Percentiles rank a stretch among this genome's conserved stretches.
Conservation (phyloP, 2,113 vertebrate species). For the Leucosticte australis region DNA sequence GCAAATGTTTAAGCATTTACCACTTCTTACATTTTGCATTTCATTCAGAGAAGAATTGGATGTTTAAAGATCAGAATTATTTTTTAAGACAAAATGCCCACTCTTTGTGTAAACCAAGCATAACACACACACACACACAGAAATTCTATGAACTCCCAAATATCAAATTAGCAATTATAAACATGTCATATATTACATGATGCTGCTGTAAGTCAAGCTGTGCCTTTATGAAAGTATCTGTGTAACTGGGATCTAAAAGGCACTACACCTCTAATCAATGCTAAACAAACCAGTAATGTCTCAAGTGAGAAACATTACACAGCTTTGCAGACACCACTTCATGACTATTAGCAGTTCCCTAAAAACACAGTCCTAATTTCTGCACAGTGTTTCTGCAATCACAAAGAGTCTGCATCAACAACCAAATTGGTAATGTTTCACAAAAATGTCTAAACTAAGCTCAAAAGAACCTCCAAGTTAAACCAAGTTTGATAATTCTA, state of each 20-base stretch:
- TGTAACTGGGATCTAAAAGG: neutral
- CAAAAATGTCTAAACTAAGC: neutral
- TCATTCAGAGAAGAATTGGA: slow-evolving; percentile 16
- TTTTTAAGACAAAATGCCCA: slow-evolving; percentile 1
- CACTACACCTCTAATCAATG: neutral
- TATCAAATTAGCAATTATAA: neutral
- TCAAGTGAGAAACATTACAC: neutral
- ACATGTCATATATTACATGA: neutral
- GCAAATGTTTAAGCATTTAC: slow-evolving; percentile 16
- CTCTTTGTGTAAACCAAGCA: slow-evolving; percentile 21
- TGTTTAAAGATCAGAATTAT: neutral
- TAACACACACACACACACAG: neutral
- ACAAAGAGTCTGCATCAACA: neutral
- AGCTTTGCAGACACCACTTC: neutral
- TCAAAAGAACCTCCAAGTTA: neutral
- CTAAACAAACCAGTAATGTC: neutral
- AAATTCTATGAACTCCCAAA: neutral
- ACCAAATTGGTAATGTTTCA: neutral
- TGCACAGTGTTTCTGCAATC: neutral
- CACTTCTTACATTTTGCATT: neutral
- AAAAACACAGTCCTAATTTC: neutral
- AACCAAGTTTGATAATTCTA: neutral
- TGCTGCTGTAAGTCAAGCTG: neutral
- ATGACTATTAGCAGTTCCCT: neutral
- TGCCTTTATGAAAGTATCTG: neutral